Evolutionary conservation across 2,888 invertebrate genomes (phyloP), one percentile per base, ranked within the genome.

Genomic region (Acrobasis consociella): DNA sequence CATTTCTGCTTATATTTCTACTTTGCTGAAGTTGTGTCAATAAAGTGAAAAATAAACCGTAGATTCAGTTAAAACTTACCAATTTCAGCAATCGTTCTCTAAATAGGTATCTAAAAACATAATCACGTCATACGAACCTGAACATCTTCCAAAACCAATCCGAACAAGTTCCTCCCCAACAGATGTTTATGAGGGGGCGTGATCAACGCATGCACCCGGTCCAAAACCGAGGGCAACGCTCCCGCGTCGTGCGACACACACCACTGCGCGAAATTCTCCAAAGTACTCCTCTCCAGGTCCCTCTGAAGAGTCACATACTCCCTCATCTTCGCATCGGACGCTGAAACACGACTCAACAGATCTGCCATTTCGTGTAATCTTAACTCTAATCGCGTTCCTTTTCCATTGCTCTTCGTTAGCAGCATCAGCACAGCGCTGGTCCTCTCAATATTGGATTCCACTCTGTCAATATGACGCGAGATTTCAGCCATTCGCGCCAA

Each of bases 241-340:
- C 93, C 89, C 0, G 94, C 86, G 72, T 94, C 94, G 71, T 95
- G 95, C 0, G 96, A 95, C 2, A 96, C 95, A 51, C 95, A 95
- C 86, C 94, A 94, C 69, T 90, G 91, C 0, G 96, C 96, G 77
- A 96, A 97, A 75, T 95, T 94, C 75, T 95, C 91, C 68, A 97
- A 77, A 8, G 97, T 97, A 65, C 90, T 89, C 67, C 88, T 80
- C 78, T 96, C 96, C 69, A 95, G 85, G 64, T 89, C 89, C 42
- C 90, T 82, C 68, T 93, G 90, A 58, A 93, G 75, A 1, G 86
- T 80, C 62, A 94, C 91, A 76, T 95, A 95, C 61, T 92, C 91
- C 66, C 93, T 79, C 94, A 96, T 95, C 73, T 93, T 89, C 38
- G 90, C 79, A 69, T 95, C 94, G 5, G 94, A 93, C 38, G 93